Evolutionary conservation across 2,888 invertebrate species (phyloP).

Genomic region (Acronicta alni): DNA sequence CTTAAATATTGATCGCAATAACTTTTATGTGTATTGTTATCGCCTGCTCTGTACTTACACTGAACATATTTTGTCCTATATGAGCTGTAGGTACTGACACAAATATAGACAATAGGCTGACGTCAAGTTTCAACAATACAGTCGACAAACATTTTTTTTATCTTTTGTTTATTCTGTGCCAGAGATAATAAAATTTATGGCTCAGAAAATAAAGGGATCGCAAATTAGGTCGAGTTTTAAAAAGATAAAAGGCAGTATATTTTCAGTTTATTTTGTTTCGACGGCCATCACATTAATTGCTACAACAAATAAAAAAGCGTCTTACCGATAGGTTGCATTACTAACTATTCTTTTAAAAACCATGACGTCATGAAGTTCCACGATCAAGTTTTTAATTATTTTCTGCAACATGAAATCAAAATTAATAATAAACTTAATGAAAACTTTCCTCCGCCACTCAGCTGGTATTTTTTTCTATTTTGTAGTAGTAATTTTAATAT

Average conservation of each 20-base stretch:
- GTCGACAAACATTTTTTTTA: neutral
- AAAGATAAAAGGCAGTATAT: slow-evolving; percentile 23
- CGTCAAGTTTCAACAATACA: slow-evolving; percentile 6
- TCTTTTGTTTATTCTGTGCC: slow-evolving; percentile 8
- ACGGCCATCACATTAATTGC: slow-evolving; percentile 13
- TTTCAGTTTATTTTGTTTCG: slow-evolving; percentile 10
- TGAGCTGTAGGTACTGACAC: neutral
- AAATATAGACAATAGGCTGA: slow-evolving; percentile 2
- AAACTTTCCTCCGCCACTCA: slow-evolving; percentile 14
- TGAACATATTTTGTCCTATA: slow-evolving; percentile 6
- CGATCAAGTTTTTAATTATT: slow-evolving; percentile 15
- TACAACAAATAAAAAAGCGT: neutral
- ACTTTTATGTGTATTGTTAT: slow-evolving; percentile 28
- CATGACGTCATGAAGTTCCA: too few relatives aligned
- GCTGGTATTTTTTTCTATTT: slow-evolving; percentile 27
- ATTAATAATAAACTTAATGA: slow-evolving; percentile 43
- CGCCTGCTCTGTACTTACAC: slow-evolving; percentile 4
- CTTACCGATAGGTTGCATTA: too few relatives aligned
- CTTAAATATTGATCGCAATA: slow-evolving; percentile 41
- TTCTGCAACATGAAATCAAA: slow-evolving; percentile 28
- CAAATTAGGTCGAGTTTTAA: slow-evolving; percentile 27
- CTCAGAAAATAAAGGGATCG: slow-evolving; percentile 13
- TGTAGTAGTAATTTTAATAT: slow-evolving; percentile 41
- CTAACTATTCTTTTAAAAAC: neutral
- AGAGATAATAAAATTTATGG: slow-evolving; percentile 15